Base-by-base conservation (phyloP, 1,140 invertebrate species). In the Hyles euphorbiae region DNA sequence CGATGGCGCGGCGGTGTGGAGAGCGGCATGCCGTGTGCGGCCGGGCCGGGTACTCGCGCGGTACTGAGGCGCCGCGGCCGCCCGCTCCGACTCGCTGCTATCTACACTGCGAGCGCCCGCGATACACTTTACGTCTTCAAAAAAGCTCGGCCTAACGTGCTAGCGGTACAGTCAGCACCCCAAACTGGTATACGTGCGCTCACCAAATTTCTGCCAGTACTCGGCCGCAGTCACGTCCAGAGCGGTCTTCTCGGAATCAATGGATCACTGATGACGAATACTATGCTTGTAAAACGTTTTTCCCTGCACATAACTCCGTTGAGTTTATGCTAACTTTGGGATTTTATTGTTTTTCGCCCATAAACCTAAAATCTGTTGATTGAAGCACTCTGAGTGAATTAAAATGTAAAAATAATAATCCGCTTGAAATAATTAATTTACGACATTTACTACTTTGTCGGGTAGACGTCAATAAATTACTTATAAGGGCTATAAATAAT, bases 51-150 rank as follows among this genome's bases (percentile, higher is more conserved):
- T 53, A 70, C 73, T 74, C 68, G 70, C 79, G 81, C 81, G 76
- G 60, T 74, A 86, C 83, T 83, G 80, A 71, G 63, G 52, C 57
- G 60, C 12, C 34, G 69, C 57, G 56, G 22, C 53, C 49, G 56
- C 57, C 51, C 58, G 58, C 34, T 22, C 63, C 54, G 53, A 44
- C 45, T 53, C 56, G 52, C 56, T 46, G 58, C 69, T 73, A 72
- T 72, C 75, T 74, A 53, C 54, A 70, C 70, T 62, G 60, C 49
- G 51, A 53, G 56, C 58, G 55, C 40, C 62, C 70, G 22, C 22
- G 72, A 74, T 71, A 74, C 67, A 71, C 60, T 68, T 69, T 57
- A 64, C 59, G 65, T 74, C 72, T 75, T 75, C 67, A 69, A 76
- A 76, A 76, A 75, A 69, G 70, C 67, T 67, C 65, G 57, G 61